A percentile compares a stretch with the other conserved stretches of the same genome.
phyloP scores from a whole-genome alignment of 2,797 vertebrate species.

The Hyperoplus lanceolatus region DNA sequence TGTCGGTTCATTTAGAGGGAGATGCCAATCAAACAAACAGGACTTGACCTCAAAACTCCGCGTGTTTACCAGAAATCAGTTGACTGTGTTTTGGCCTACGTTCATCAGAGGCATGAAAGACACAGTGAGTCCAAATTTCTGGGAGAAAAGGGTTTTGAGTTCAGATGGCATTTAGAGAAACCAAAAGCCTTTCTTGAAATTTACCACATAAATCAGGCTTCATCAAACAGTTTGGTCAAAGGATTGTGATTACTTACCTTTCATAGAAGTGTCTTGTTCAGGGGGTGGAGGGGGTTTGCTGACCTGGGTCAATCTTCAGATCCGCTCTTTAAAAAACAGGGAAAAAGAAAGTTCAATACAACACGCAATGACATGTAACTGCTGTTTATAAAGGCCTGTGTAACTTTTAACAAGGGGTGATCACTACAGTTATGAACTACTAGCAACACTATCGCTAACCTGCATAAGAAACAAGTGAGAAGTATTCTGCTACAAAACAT shows the following conservation, averaged over 20 bases:
- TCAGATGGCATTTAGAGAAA: slow-evolving; percentile 42
- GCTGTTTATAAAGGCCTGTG: not conserved
- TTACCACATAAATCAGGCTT: slow-evolving; percentile 51
- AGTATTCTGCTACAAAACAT: slow-evolving; percentile 2
- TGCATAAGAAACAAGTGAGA: not conserved
- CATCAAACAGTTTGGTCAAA: slow-evolving; percentile 43
- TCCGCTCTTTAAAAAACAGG: slow-evolving; percentile 63
- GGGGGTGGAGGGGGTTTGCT: slow-evolving; percentile 1
- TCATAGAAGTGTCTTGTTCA: slow-evolving; percentile 33
- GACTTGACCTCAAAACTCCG: slow-evolving; percentile 16
- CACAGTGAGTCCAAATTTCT: slow-evolving; percentile 10
- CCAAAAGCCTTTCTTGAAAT: slow-evolving; percentile 30
- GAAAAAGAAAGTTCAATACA: slow-evolving; percentile 58
- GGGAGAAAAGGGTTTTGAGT: not conserved
- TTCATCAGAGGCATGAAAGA: not conserved
- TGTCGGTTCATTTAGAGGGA: slow-evolving; percentile 2
- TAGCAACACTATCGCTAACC: slow-evolving; percentile 5
- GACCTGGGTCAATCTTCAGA: slow-evolving; percentile 30
- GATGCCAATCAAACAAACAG: slow-evolving; percentile 16
- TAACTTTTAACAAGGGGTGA: not conserved
- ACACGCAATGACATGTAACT: not conserved
- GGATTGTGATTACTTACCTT: slow-evolving; percentile 70
- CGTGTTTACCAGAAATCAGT: not conserved
- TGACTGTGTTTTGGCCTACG: not conserved
- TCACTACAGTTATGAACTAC: slow-evolving; percentile 10